Conservation (phyloP, 1,140 invertebrate genomes). For the Drosophila simulans region DNA sequence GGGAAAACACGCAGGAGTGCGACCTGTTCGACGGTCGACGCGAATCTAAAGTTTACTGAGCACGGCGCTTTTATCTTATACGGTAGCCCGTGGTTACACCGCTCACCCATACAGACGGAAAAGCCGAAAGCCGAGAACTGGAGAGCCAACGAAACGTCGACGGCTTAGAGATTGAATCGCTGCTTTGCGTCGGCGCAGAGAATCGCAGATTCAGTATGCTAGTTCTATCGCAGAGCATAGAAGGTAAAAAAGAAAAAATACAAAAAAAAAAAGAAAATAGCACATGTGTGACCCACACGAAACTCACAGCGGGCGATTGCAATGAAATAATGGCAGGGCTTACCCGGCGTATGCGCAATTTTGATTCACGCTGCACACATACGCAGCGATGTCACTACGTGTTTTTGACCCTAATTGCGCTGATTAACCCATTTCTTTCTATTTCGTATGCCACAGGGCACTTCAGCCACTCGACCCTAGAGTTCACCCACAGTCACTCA, state of each 20-base stretch:
- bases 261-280: background rate
- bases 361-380: slow-evolving; percentile 54
- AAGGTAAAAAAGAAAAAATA: background rate
- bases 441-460: slow-evolving; percentile 51
- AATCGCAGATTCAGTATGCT: slow-evolving; percentile 45
- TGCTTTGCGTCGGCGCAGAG: slow-evolving; percentile 66
- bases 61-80: slow-evolving; percentile 67
- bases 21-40: slow-evolving; percentile 64
- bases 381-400: slow-evolving; percentile 49
- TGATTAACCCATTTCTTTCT: slow-evolving; percentile 75
- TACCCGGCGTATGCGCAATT: slow-evolving; percentile 76
- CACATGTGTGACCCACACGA: slow-evolving; percentile 13
- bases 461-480: slow-evolving; percentile 46
- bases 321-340: slow-evolving; percentile 70
- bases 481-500: slow-evolving; percentile 16
- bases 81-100: slow-evolving; percentile 20
- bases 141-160: slow-evolving; percentile 33
- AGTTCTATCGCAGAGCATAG: slow-evolving; percentile 23
- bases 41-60: slow-evolving; percentile 70
- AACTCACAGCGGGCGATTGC: slow-evolving; percentile 54
- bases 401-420: slow-evolving; percentile 78
- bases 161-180: slow-evolving; percentile 41
- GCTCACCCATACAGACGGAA: slow-evolving; percentile 7
- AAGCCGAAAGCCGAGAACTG: background rate
- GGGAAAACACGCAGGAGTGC: slow-evolving; percentile 39